These are phyloP conservation scores for Hipparchia sbordonii DNA, from an alignment of 2,888 invertebrate genomes.

Conservation along the genomic window DNA sequence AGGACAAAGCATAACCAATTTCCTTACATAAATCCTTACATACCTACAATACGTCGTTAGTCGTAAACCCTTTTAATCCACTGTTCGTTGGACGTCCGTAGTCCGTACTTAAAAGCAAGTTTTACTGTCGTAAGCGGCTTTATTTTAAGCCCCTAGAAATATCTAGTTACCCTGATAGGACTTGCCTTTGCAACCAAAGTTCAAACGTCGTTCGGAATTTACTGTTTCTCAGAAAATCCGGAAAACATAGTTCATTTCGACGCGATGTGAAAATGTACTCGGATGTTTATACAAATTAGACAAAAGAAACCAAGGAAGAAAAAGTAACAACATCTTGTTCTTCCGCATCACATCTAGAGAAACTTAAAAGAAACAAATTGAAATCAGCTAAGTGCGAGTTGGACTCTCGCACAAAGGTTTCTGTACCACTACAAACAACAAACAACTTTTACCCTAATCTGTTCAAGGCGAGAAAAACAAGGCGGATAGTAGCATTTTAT, in stretches of 20 bases:
- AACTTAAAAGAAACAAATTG: too few species aligned
- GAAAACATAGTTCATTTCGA: conserved; percentile 7
- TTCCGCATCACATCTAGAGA: background rate
- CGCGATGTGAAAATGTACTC: background rate
- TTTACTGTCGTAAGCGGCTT: conserved; percentile 29
- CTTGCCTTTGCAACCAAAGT: conserved; percentile 25
- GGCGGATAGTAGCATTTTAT: too few species aligned
- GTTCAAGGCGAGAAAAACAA: too few species aligned
- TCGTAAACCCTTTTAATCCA: conserved; percentile 17
- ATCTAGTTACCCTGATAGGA: conserved; percentile 23
- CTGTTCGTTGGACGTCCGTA: conserved; percentile 10
- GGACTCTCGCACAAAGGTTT: too few species aligned
- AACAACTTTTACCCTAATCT: too few species aligned
- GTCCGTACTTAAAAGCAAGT: conserved; percentile 18
- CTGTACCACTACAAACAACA: too few species aligned
- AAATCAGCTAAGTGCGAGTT: background rate
- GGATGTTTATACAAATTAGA: background rate
- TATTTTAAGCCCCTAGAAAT: conserved; percentile 28
- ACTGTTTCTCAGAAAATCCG: background rate
- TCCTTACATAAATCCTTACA: conserved; percentile 17
- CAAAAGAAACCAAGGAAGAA: background rate
- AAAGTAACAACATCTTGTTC: background rate
- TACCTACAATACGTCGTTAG: conserved; percentile 5
- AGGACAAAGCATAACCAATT: background rate
- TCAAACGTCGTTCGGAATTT: conserved; percentile 8